A percentile compares a stretch with the other conserved stretches of the same genome.
Evolutionary conservation across 2,797 vertebrate species (phyloP).

Genomic region (Xiphophorus birchmanni): DNA sequence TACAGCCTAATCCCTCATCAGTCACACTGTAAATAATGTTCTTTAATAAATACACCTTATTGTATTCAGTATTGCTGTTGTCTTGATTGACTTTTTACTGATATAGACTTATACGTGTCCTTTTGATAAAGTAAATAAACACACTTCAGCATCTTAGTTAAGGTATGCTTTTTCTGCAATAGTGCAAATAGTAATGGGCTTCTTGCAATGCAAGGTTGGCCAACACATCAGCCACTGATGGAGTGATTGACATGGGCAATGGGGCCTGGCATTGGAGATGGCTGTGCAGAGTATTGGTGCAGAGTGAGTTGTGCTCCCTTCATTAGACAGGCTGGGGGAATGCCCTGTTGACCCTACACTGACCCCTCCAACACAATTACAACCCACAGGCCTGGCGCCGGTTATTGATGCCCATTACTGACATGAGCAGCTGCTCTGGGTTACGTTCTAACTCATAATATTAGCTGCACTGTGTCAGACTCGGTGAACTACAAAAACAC

Average conservation of each 20-base stretch:
- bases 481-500: conserved; percentile 55
- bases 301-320: conserved; percentile 77
- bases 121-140: conserved; percentile 21
- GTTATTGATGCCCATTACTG: conserved; percentile 81
- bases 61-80: no score
- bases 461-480: conserved; percentile 51
- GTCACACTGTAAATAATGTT: neutral
- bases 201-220: conserved; percentile 38
- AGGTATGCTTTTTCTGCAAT: conserved; percentile 28
- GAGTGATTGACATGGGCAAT: conserved; percentile 80
- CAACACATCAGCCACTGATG: conserved; percentile 61
- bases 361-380: conserved; percentile 81
- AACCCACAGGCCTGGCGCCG: conserved; percentile 69
- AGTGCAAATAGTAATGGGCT: conserved; percentile 42
- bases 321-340: conserved; percentile 78
- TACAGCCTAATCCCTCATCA: neutral
- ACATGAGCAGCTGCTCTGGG: conserved; percentile 73
- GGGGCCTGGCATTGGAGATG: conserved; percentile 80
- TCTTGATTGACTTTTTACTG: neutral
- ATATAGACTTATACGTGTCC: no score
- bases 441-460: conserved; percentile 71
- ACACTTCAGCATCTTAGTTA: conserved; percentile 29
- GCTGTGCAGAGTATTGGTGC: conserved; percentile 65
- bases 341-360: conserved; percentile 77
- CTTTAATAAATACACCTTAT: neutral